Percentiles rank a stretch among this genome's conserved stretches.
Conservation (phyloP, 2,113 vertebrate genomes). For the Phyllostomus hastatus region DNA sequence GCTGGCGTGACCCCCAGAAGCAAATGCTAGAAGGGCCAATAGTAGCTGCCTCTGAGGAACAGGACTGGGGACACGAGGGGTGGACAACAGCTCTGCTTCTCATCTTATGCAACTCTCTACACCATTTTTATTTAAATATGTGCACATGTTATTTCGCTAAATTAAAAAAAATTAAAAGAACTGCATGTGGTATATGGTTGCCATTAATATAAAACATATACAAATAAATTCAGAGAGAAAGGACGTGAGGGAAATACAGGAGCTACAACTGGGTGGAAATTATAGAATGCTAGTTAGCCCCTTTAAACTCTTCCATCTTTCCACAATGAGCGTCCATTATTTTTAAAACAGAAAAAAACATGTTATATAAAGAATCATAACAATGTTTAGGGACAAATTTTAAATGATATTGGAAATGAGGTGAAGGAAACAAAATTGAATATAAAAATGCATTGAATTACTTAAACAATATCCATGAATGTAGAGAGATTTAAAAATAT, state of each 20-base stretch:
- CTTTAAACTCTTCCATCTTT: not conserved
- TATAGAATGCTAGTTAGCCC: not conserved
- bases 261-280: not conserved
- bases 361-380: not conserved
- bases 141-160: not conserved
- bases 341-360: not conserved
- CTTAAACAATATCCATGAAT: not conserved
- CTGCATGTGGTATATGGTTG: not conserved
- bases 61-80: not conserved
- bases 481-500: slow-evolving; percentile 29
- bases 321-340: not conserved
- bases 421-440: not conserved
- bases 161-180: not conserved
- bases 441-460: not conserved
- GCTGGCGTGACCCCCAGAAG: not conserved
- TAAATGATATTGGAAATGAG: slow-evolving; percentile 5
- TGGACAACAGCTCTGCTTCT: not conserved
- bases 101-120: not conserved
- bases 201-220: not conserved
- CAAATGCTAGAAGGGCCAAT: not conserved
- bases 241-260: not conserved
- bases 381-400: not conserved
- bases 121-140: not conserved
- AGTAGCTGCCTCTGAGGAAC: not conserved
- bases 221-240: slow-evolving; percentile 15